These are phyloP conservation scores for Calyptomena viridis DNA, from an alignment of 2,113 vertebrate genomes.

Conservation along the genomic window DNA sequence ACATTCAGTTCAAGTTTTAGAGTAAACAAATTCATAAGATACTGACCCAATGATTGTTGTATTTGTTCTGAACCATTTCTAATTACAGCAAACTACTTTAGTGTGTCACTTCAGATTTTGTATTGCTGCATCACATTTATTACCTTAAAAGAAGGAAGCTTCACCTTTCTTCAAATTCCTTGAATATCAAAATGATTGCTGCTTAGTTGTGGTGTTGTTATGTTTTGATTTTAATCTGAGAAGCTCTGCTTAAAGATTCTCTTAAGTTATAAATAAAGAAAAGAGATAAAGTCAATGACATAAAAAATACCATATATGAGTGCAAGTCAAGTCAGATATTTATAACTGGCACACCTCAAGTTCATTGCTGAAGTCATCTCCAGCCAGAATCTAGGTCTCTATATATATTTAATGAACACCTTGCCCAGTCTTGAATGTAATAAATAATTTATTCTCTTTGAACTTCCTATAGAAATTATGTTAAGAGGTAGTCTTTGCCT, in stretches of 20 bases:
- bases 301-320: neutral
- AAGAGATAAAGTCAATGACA: neutral
- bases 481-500: neutral
- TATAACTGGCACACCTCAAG: conserved; percentile 38
- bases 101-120: neutral
- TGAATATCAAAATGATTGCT: neutral
- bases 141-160: neutral
- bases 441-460: conserved; percentile 42
- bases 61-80: neutral
- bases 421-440: neutral
- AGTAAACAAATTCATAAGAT: neutral
- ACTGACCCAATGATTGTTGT: neutral
- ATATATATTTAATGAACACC: conserved; percentile 53
- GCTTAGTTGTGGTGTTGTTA: neutral
- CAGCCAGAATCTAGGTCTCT: conserved; percentile 37
- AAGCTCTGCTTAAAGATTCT: neutral
- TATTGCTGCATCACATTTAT: neutral
- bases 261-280: neutral
- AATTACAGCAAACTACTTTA: neutral
- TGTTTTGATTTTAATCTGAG: neutral
- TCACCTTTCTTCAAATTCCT: neutral
- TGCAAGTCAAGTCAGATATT: conserved; percentile 29
- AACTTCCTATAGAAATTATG: conserved; percentile 17
- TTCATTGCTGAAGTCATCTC: conserved; percentile 37
- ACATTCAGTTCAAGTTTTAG: neutral